Base-by-base conservation (phyloP, 1,140 invertebrate genomes). In the Eurytemora carolleeae region DNA sequence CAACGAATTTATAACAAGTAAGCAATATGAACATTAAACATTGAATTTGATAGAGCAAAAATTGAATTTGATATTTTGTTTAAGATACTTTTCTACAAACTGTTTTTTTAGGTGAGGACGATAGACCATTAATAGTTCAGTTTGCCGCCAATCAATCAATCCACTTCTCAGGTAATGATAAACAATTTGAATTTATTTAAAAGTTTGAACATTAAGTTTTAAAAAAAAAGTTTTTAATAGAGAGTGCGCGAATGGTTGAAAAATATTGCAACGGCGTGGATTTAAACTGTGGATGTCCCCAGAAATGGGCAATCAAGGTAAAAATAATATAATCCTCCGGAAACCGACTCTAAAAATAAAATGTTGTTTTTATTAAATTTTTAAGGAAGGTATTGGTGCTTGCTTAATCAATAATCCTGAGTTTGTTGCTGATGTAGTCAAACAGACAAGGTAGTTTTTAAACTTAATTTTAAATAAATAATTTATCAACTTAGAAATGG, bases 251-350 rank as follows among this genome's bases (percentile, higher is more conserved):
- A 75, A 74, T 95, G 64, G 79, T 95, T 54, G 81, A 81, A 66
- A 82, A 82, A 75, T 95, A 84, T 76, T 80, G 81, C 56, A 83
- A 89, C 78, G 93, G 92, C 21, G 82, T 93, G 1, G 92, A 97
- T 76, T 74, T 98, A 25, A 98, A 97, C 70, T 96, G 92, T 77
- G 93, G 94, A 7, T 97, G 94, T 69, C 93, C 94, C 15, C 93
- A 98, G 73, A 77, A 82, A 63, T 97, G 91, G 91, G 92, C 91
- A 0, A n/a, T n/a, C 31, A 7, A 44, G 31, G 31, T 44, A 12
- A 44, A n/a, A n/a, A n/a, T n/a, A n/a, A n/a, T n/a, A n/a, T n/a
- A n/a, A n/a, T n/a, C n/a, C n/a, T n/a, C n/a, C n/a, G n/a, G n/a
- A n/a, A n/a, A n/a, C n/a, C n/a, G n/a, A n/a, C n/a, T n/a, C n/a